Base-by-base conservation (phyloP, 1,140 invertebrate species). In the Diorhabda elongata region DNA sequence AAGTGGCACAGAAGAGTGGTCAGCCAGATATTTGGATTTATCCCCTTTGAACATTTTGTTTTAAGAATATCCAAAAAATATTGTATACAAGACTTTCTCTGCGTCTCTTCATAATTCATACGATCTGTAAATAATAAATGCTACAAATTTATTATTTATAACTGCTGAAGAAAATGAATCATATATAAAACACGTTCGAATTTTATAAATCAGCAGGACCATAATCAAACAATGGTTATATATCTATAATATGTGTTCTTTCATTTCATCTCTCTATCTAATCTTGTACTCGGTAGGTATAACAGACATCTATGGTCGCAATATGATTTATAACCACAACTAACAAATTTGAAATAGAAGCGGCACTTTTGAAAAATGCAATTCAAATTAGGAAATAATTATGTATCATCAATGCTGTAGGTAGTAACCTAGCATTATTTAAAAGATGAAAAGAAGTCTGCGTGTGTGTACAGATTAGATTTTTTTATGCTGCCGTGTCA, bases 381-480 rank as follows among this genome's bases (percentile, higher is more conserved):
- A 52, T 52, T 52, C 6, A 52, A 52, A 52, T 52, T 52, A n/a
- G 47, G 47, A 52, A 52, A 52, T 52, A 52, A 52, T 52, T 52
- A 52, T 6, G n/a, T 52, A 52, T 6, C 6, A 3, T n/a, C 47
- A 52, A 52, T 52, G 47, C 47, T 52, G 47, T 52, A 52, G 47
- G 47, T 52, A 52, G n/a, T 4, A 4, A 52, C n/a, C 47, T 52
- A n/a, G 47, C 6, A n/a, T n/a, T 52, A 52, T n/a, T n/a, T 52
- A 52, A 26, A 26, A 26, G 26, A 26, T 26, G 26, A 26, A 26
- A 26, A 26, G 26, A 26, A 26, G 26, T 26, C n/a, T 52, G 47
- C 47, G 47, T 0, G 47, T n/a, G 47, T 26, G n/a, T n/a, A 52
- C 47, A 2, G 47, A 26, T 26, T 26, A 52, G 47, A 52, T 52